phyloP scores from a whole-genome alignment of 2,797 vertebrate genomes.

The Pseudomugil tenellus region DNA sequence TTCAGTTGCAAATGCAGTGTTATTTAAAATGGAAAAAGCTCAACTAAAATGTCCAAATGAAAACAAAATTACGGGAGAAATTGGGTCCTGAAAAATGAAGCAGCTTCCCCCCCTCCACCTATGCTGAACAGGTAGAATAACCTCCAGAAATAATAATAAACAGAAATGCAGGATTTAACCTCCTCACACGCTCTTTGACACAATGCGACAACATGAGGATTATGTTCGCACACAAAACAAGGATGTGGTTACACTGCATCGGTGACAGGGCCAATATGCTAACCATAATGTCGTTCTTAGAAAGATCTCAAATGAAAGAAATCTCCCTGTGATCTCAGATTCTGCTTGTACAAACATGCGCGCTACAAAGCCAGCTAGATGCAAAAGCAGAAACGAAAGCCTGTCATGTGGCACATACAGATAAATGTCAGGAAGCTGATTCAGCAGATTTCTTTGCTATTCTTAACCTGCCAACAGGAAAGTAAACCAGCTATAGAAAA shows the following conservation, averaged over 20 bases:
- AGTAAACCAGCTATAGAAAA: conserved; percentile 10
- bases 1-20: neutral
- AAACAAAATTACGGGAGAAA: neutral
- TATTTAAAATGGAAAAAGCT: neutral
- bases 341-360: neutral
- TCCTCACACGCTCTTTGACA: neutral
- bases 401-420: conserved; percentile 57
- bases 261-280: neutral
- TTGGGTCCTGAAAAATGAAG: neutral
- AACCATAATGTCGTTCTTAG: conserved; percentile 14
- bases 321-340: neutral
- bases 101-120: neutral
- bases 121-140: neutral
- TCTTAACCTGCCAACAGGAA: conserved; percentile 32
- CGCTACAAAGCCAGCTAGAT: conserved; percentile 24
- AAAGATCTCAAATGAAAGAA: conserved; percentile 21
- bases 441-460: conserved; percentile 56
- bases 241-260: conserved; percentile 7
- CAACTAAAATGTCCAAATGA: too few species aligned
- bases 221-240: conserved; percentile 12
- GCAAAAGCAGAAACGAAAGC: conserved; percentile 76
- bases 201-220: too few species aligned
- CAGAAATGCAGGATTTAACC: neutral
- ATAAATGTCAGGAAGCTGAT: conserved; percentile 70
- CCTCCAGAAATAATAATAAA: neutral